Conservation (phyloP, 2,113 vertebrate genomes). For the Crotalus helleri region DNA sequence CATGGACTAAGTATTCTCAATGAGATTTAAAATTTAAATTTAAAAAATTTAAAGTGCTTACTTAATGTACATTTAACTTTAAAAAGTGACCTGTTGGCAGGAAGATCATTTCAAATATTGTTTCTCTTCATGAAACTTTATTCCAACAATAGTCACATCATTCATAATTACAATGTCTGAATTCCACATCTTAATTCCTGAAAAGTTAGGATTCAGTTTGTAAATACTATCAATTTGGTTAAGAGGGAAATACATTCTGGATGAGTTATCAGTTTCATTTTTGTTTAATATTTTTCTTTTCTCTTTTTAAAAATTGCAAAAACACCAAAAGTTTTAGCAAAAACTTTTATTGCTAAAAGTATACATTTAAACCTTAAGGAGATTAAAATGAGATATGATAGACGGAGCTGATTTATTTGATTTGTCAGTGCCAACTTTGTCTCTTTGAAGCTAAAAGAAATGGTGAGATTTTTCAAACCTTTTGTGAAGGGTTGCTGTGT, state of each 20-base stretch:
- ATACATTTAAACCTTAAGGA: background rate
- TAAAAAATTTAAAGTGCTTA: background rate
- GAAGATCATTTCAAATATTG: background rate
- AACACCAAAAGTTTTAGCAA: background rate
- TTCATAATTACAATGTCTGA: background rate
- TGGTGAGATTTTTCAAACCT: background rate
- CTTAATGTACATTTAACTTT: background rate
- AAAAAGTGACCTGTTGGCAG: background rate
- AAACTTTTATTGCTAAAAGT: background rate
- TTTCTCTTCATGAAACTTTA: background rate
- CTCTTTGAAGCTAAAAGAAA: background rate
- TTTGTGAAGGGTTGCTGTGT: conserved; percentile 36
- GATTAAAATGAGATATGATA: conserved; percentile 33
- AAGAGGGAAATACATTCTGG: background rate
- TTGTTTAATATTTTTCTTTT: fast-evolving
- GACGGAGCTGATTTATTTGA: conserved; percentile 47
- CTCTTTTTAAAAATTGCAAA: background rate
- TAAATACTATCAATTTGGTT: background rate
- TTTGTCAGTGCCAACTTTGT: conserved; percentile 27
- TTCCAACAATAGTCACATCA: background rate
- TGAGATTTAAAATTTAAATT: background rate
- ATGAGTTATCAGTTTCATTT: background rate
- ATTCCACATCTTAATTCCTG: background rate
- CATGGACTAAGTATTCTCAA: background rate
- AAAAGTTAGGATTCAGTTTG: background rate